Evolutionary conservation across 2,797 vertebrate genomes (phyloP).

Genomic region (Melopsittacus undulatus): DNA sequence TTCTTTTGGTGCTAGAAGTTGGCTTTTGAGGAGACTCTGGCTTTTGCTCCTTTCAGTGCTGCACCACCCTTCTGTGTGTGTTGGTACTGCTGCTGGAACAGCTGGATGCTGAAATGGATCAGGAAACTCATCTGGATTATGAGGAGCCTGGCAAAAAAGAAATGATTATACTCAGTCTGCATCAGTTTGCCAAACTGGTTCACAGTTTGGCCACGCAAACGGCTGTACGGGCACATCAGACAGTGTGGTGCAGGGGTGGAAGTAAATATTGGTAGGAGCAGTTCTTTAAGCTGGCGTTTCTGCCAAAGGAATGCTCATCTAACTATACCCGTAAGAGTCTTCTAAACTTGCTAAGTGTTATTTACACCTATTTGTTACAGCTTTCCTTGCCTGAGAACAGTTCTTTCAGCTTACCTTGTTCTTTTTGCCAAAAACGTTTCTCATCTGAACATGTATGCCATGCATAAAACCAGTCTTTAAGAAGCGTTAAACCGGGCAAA

Average conservation of each 20-base stretch:
- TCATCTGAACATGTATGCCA: neutral
- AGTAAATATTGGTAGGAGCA: constrained; percentile 28
- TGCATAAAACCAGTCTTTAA: neutral
- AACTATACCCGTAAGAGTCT: neutral
- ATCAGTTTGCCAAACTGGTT: constrained; percentile 1
- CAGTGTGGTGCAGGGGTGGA: neutral
- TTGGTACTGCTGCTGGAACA: neutral
- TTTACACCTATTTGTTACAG: constrained; percentile 41
- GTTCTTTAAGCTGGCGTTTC: neutral
- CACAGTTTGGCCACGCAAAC: neutral
- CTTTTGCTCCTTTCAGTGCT: neutral
- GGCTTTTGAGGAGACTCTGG: neutral
- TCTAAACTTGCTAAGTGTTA: constrained; percentile 22
- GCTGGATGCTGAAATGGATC: neutral
- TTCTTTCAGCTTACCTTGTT: constrained; percentile 13
- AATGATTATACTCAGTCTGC: neutral
- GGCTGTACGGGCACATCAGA: neutral
- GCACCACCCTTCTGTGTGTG: neutral
- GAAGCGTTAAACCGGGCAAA: neutral
- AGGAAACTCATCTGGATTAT: neutral
- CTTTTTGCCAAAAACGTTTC: constrained; percentile 16
- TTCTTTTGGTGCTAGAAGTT: neutral
- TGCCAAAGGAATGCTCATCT: constrained; percentile 20
- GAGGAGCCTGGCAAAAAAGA: neutral
- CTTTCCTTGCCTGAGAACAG: constrained; percentile 15